Percentiles rank a stretch among this genome's conserved stretches.
Evolutionary conservation across 1,140 invertebrate species (phyloP).

Genomic region (Panagrolaimus sp.): DNA sequence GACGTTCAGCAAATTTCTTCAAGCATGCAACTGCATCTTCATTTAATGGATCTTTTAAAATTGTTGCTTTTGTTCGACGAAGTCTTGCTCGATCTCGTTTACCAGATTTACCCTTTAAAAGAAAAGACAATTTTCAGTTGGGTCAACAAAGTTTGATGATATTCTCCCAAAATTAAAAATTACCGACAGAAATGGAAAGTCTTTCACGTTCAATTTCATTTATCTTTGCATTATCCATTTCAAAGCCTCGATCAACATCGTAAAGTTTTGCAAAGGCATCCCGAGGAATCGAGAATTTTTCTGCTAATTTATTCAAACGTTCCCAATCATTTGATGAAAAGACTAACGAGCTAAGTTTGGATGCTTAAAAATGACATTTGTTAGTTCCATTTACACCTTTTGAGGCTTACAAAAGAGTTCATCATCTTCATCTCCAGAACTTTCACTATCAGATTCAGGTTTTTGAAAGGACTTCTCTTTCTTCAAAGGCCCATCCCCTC

Average conservation of each 20-base stretch:
- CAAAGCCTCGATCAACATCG: conserved; percentile 4
- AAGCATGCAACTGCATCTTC: conserved; percentile 55
- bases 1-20: conserved; percentile 35
- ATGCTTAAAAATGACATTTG: neutral
- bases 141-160: too few relatives aligned
- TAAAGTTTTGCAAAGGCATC: conserved; percentile 13
- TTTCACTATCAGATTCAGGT: conserved; percentile 5
- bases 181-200: conserved; percentile 11
- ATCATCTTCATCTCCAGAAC: conserved; percentile 25
- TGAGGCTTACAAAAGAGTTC: conserved; percentile 21
- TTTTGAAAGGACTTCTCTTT: neutral
- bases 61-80: conserved; percentile 43
- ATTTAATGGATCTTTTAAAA: conserved; percentile 44
- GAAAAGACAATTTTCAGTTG: neutral
- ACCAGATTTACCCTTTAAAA: conserved; percentile 3
- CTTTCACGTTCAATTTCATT: conserved; percentile 16
- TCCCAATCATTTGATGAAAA: neutral
- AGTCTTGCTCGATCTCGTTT: conserved; percentile 39
- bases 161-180: conserved; percentile 6
- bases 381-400: neutral
- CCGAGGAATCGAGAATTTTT: conserved; percentile 4
- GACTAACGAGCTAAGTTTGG: neutral
- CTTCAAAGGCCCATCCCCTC: neutral
- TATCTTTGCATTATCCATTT: conserved; percentile 2
- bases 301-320: neutral